Evolutionary conservation across 2,888 invertebrate genomes (phyloP), one percentile per base, ranked within the genome.

Genomic region (Callimorpha dominula): DNA sequence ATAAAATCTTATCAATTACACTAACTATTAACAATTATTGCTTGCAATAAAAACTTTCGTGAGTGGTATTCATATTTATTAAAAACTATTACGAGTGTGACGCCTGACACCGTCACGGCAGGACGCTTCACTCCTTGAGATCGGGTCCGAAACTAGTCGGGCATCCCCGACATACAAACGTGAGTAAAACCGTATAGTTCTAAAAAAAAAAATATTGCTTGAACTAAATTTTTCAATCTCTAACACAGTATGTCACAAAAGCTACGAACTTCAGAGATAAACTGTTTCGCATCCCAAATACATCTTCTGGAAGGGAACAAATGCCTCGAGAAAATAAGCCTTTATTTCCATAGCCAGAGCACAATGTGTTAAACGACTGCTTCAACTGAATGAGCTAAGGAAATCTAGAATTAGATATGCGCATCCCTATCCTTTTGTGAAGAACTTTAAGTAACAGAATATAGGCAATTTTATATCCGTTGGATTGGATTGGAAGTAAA

Each of bases 231-330:
- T 20, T 8, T 65, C 65, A 66, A 65, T 70, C 72, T 72, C 49
- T 42, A 43, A 12, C 60, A 1, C 87, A 57, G 81, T 91, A 81
- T 87, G 85, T 88, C 85, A 31, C 85, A 72, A 83, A 81, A 82
- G 81, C 84, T 85, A 85, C 87, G 86, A 90, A 86, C 89, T 90
- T 86, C 76, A 74, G 85, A 93, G 92, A 93, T 91, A 93, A 92
- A 92, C 92, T 89, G 88, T 88, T 87, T 88, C 90, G 89, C 92
- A 91, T 93, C 91, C 89, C 87, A 90, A 94, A 94, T 90, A 89
- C 90, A 92, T 94, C 93, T 92, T 90, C 89, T 90, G 90, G 93
- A 93, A 93, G 89, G 89, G 89, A 91, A 94, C 92, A 93, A 94
- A 94, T 91, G 91, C 89, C 87, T 85, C 81, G 85, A 90, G 90